Evolutionary conservation across 2,888 invertebrate genomes (phyloP).

Genomic region (Apocheima hispidaria): DNA sequence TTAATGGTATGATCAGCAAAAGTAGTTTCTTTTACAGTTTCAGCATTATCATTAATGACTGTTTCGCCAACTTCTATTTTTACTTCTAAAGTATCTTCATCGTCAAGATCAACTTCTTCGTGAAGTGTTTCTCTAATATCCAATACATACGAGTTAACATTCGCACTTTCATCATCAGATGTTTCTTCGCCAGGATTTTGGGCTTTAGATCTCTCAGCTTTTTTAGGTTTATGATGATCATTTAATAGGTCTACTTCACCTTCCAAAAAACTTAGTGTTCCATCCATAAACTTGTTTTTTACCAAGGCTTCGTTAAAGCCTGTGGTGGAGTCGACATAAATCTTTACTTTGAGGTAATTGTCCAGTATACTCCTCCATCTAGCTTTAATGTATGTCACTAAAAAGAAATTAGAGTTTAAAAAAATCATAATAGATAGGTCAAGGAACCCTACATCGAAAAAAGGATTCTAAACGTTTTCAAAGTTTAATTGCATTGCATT

Average conservation of each 20-base stretch:
- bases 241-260: not conserved
- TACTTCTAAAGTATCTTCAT: not conserved
- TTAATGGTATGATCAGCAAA: not conserved
- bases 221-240: not conserved
- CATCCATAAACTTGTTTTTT: slow-evolving; percentile 17
- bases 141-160: not conserved
- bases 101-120: slow-evolving; percentile 22
- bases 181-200: not conserved
- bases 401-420: not conserved
- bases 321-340: not conserved
- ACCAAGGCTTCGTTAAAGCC: not conserved
- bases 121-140: slow-evolving; percentile 18
- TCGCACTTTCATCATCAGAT: not conserved
- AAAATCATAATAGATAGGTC: too few species aligned
- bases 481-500: too few species aligned
- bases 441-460: too few species aligned
- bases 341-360: slow-evolving; percentile 6
- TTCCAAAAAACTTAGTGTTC: slow-evolving; percentile 23
- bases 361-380: slow-evolving; percentile 13
- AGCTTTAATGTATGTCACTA: slow-evolving; percentile 6
- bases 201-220: not conserved
- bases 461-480: too few species aligned
- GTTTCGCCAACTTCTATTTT: slow-evolving; percentile 1
- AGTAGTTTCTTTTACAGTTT: not conserved
- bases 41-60: too few species aligned